These are phyloP conservation scores for Thalassophryne amazonica DNA, from an alignment of 2,797 vertebrate species.

Conservation along the genomic window DNA sequence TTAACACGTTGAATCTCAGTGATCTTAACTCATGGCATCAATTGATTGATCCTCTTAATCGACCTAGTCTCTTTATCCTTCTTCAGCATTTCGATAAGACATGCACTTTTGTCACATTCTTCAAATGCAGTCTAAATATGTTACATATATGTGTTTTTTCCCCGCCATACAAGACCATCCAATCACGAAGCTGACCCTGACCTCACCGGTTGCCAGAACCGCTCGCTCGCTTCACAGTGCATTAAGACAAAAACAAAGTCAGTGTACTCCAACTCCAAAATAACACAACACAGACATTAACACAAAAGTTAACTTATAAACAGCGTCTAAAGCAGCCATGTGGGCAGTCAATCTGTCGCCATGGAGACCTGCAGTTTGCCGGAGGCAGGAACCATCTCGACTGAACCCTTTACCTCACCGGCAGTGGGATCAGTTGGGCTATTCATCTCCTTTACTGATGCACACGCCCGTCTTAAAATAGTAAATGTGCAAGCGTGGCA, in stretches of 20 bases:
- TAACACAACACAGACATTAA: slow-evolving; percentile 43
- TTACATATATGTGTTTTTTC: slow-evolving; percentile 58
- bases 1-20: slow-evolving; percentile 35
- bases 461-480: slow-evolving; percentile 31
- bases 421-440: slow-evolving; percentile 36
- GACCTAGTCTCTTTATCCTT: slow-evolving; percentile 53
- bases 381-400: slow-evolving; percentile 44
- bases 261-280: slow-evolving; percentile 79
- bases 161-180: slow-evolving; percentile 65
- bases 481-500: slow-evolving; percentile 18
- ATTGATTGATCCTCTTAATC: slow-evolving; percentile 61
- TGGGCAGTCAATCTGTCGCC: slow-evolving; percentile 54
- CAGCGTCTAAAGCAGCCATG: slow-evolving; percentile 71
- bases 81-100: slow-evolving; percentile 48
- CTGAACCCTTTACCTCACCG: slow-evolving; percentile 35
- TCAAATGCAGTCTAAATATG: slow-evolving; percentile 66
- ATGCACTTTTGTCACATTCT: slow-evolving; percentile 54
- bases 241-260: slow-evolving; percentile 82
- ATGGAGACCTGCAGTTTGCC: slow-evolving; percentile 41
- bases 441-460: slow-evolving; percentile 37
- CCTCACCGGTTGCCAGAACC: slow-evolving; percentile 60
- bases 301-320: slow-evolving; percentile 39
- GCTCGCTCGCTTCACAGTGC: slow-evolving; percentile 82
- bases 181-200: slow-evolving; percentile 58
- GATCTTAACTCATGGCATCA: slow-evolving; percentile 36